Evolutionary conservation across 2,113 vertebrate species (phyloP).

Genomic region (Pseudorectes ferrugineus): DNA sequence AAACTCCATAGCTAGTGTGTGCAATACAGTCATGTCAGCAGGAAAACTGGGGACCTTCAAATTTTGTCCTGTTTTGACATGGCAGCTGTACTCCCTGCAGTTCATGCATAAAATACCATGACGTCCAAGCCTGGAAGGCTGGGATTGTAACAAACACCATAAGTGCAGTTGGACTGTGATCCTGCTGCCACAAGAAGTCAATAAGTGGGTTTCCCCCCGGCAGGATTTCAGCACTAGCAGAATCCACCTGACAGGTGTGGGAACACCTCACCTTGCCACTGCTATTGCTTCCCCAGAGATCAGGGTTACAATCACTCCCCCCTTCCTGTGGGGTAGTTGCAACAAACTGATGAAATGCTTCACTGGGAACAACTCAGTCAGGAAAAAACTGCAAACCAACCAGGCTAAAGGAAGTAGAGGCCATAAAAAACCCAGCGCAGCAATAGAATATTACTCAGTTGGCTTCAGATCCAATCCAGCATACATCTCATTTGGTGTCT

Average conservation of each 20-base stretch:
- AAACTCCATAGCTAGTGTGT: background rate
- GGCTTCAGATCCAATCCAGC: background rate
- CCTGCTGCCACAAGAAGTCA: background rate
- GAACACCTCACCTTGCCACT: background rate
- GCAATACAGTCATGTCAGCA: background rate
- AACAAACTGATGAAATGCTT: background rate
- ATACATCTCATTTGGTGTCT: background rate
- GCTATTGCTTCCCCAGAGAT: background rate
- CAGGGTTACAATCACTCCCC: background rate
- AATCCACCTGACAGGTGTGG: background rate
- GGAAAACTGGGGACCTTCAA: background rate
- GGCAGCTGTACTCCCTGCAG: background rate
- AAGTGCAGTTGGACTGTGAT: background rate
- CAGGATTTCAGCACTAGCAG: background rate
- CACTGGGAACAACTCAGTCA: background rate
- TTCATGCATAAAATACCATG: background rate
- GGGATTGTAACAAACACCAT: fast-evolving
- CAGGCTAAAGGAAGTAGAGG: background rate
- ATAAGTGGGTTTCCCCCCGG: fast-evolving
- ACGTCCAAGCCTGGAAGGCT: background rate
- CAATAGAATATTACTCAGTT: background rate
- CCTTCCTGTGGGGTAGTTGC: background rate
- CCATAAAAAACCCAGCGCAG: background rate
- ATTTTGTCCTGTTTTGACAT: background rate
- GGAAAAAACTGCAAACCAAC: background rate